Base-by-base conservation (phyloP, 2,113 vertebrate species). In the Pygoscelis adeliae region DNA sequence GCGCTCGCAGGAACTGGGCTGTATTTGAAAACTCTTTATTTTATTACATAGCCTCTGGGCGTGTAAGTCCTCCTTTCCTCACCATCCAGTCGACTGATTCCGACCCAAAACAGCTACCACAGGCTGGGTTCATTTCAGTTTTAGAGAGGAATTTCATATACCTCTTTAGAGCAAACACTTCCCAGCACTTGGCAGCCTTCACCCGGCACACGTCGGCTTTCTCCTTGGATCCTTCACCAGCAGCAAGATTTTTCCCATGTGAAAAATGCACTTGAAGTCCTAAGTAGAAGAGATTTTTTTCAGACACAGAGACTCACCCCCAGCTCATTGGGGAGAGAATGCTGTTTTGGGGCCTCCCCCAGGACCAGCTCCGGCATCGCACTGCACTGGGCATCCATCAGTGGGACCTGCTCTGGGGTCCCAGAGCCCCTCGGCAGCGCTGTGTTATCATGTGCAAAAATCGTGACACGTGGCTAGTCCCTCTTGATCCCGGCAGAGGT, bases 251-350 rank as follows among this genome's bases (percentile, higher is more conserved):
- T 93, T 95, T 97, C 93, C 90, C 93, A 36, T 2, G 72, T 89
- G 92, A 97, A 93, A 88, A 96, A 95, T 78, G 63, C 63, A 32
- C 92, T 88, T 81, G 14, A 85, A 58, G 59, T n/a, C 11, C 38
- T 34, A 62, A 89, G 27, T 27, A 49, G 77, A 84, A 50, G 56
- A 79, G 50, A 26, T 20, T 46, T 18, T 81, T 83, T 69, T 73
- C 47, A 2, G 56, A 36, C 0, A 0, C 40, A 27, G 4, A 6
- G 63, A 10, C 71, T 83, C 59, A 27, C 13, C 20, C 32, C n/a
- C 50, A 59, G n/a, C 53, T 69, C 2, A 0, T 38, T 38, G 29
- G 56, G 47, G 34, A 86, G 11, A 11, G 22, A 66, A 58, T 1
- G 1, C 49, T 13, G 0, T 36, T 69, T 22, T 0, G 1, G 50